Conservation (phyloP, 2,797 vertebrate species). For the Morelia viridis region DNA sequence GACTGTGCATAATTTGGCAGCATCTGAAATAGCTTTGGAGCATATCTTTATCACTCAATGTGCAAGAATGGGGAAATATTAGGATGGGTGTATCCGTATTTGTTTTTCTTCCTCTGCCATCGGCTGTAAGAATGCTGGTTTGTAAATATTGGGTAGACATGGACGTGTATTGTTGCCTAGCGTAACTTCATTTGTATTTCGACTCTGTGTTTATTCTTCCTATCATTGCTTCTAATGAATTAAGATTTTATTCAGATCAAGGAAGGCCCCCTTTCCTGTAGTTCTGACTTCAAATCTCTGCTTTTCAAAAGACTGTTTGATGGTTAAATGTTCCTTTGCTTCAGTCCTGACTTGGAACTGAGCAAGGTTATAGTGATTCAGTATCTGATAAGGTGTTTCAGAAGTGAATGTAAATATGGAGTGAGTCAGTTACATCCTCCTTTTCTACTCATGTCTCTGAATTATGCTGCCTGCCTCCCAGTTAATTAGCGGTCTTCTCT, state of each 20-base stretch:
- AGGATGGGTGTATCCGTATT: not conserved
- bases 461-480: constrained; percentile 42
- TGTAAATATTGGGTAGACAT: not conserved
- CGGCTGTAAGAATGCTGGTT: not conserved
- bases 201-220: too few relatives aligned
- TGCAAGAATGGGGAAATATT: not conserved
- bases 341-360: not conserved
- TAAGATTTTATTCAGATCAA: not conserved
- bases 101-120: not conserved
- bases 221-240: not conserved
- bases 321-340: not conserved
- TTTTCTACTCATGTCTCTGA: not conserved
- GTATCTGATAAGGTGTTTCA: not conserved
- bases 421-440: not conserved
- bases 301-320: not conserved
- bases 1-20: not conserved
- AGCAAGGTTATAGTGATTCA: not conserved
- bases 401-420: not conserved
- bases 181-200: not conserved
- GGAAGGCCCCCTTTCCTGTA: not conserved
- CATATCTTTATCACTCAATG: not conserved
- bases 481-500: constrained; percentile 32
- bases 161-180: not conserved
- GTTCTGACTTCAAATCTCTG: not conserved
- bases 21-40: not conserved